Conservation (phyloP, 2,113 vertebrate species). For the Pseudorhombus dupliciocellatus region DNA sequence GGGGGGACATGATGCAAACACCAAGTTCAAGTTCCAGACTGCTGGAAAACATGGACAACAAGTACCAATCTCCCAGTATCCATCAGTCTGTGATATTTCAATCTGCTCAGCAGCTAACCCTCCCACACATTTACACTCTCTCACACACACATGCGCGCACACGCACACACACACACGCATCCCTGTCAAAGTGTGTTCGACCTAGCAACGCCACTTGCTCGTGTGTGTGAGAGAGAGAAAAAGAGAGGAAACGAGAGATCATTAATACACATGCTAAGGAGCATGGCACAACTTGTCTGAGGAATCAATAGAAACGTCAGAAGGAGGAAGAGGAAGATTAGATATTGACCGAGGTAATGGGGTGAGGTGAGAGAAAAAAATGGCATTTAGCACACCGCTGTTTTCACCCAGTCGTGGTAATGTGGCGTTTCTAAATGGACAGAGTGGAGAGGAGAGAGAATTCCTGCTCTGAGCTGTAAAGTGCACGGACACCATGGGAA, state of each 20-base stretch:
- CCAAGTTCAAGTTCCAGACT: neutral
- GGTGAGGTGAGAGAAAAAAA: conserved; percentile 51
- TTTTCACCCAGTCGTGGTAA: conserved; percentile 44
- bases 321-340: conserved; percentile 64
- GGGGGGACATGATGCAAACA: neutral
- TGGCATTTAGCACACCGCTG: conserved; percentile 30
- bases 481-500: neutral
- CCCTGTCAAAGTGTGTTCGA: conserved; percentile 29
- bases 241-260: conserved; percentile 20
- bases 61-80: neutral
- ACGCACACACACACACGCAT: conserved; percentile 7
- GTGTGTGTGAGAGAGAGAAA: neutral
- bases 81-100: conserved; percentile 22
- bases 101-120: conserved; percentile 10
- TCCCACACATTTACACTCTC: conserved; percentile 32
- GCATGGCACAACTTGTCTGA: conserved; percentile 38
- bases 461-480: conserved; percentile 7
- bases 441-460: neutral
- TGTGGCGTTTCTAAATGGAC: conserved; percentile 24
- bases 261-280: conserved; percentile 65
- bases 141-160: conserved; percentile 5
- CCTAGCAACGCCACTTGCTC: conserved; percentile 25
- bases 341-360: conserved; percentile 71
- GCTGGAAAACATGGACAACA: neutral
- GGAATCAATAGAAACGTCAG: conserved; percentile 66